Percentiles rank a stretch among this genome's conserved stretches.
Evolutionary conservation across 1,140 invertebrate genomes (phyloP).

Genomic region (Hydropsyche tenuis): DNA sequence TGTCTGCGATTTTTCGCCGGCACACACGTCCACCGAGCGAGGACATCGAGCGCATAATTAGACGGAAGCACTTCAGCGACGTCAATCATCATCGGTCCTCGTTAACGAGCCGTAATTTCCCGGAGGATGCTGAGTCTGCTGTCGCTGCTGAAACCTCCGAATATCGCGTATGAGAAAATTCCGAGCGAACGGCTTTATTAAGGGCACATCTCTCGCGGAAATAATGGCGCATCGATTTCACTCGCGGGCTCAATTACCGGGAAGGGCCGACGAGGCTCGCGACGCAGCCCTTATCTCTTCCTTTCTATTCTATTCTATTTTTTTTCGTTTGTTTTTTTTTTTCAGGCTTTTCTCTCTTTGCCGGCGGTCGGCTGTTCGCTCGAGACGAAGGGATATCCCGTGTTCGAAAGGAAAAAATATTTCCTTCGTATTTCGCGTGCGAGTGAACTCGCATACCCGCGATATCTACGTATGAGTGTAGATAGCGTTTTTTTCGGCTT

Average conservation of each 20-base stretch:
- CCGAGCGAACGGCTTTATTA: slow-evolving; percentile 18
- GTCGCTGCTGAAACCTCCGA: not conserved
- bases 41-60: not conserved
- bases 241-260: slow-evolving; percentile 32
- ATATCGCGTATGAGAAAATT: slow-evolving; percentile 15
- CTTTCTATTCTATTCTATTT: not conserved
- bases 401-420: too few species aligned
- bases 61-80: not conserved
- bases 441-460: too few species aligned
- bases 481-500: too few species aligned
- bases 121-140: slow-evolving; percentile 10
- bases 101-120: slow-evolving; percentile 16
- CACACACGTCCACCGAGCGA: too few species aligned
- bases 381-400: too few species aligned
- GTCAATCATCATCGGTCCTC: not conserved
- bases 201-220: slow-evolving; percentile 17
- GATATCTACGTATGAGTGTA: too few species aligned
- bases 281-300: not conserved
- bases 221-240: slow-evolving; percentile 35
- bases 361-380: too few species aligned
- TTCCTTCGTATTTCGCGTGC: too few species aligned
- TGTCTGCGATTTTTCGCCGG: too few species aligned
- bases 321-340: not conserved
- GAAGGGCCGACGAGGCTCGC: slow-evolving; percentile 9
- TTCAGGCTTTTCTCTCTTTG: too few species aligned